Percentiles rank a stretch among this genome's conserved stretches.
phyloP scores from a whole-genome alignment of 2,888 invertebrate species.

The Drosophila macrospina region DNA sequence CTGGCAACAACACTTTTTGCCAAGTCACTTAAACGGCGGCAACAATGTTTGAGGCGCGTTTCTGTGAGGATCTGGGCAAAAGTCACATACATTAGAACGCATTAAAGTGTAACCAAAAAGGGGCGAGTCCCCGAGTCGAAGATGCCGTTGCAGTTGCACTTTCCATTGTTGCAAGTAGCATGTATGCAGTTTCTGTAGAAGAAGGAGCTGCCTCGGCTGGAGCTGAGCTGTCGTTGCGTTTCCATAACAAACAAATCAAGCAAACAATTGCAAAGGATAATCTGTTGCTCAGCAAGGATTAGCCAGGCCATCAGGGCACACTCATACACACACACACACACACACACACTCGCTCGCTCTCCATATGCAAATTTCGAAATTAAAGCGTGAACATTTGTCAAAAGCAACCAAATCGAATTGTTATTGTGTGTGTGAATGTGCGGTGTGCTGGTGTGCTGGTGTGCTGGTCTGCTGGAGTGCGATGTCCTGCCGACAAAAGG shows the following conservation, averaged over 20 bases:
- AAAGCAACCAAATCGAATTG: constrained; percentile 46
- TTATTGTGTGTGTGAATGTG: constrained; percentile 22
- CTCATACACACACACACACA: constrained; percentile 12
- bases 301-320: constrained; percentile 60
- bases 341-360: constrained; percentile 2
- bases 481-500: constrained; percentile 44
- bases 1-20: constrained; percentile 49
- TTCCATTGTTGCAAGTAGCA: constrained; percentile 53
- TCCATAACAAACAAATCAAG: constrained; percentile 80
- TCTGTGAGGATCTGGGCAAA: constrained; percentile 64
- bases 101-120: constrained; percentile 82
- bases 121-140: constrained; percentile 56
- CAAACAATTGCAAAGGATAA: constrained; percentile 82
- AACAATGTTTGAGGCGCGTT: constrained; percentile 54
- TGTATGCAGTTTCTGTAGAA: constrained; percentile 39
- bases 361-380: constrained; percentile 65
- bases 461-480: constrained; percentile 32
- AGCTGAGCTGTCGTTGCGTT: constrained; percentile 26
- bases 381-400: constrained; percentile 77
- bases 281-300: constrained; percentile 77
- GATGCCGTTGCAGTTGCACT: constrained; percentile 16
- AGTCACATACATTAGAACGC: constrained; percentile 84
- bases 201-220: constrained; percentile 25
- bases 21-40: constrained; percentile 74
- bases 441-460: too few relatives aligned